phyloP scores from a whole-genome alignment of 2,797 vertebrate genomes.

The Pangasius sanitwongsei region DNA sequence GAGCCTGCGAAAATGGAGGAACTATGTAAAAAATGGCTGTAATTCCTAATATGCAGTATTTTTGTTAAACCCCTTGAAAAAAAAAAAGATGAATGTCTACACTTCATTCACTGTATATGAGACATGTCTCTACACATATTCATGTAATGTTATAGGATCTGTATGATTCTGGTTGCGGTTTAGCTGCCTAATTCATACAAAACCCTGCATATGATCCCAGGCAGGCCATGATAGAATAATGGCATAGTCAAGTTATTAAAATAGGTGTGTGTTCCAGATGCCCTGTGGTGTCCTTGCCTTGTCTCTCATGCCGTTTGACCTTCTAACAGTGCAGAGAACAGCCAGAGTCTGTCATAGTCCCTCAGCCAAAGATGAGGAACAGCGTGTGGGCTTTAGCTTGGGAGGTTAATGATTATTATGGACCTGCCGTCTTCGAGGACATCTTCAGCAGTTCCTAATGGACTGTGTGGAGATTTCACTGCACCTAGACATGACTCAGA shows the following conservation, averaged over 20 bases:
- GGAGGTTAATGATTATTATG: slow-evolving; percentile 53
- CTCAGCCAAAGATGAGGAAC: slow-evolving; percentile 36
- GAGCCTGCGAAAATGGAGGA: not conserved
- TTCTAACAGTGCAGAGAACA: slow-evolving; percentile 38
- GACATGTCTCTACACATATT: not conserved
- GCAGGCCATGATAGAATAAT: slow-evolving; percentile 29
- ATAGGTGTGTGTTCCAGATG: slow-evolving; percentile 46
- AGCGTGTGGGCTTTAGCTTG: slow-evolving; percentile 47
- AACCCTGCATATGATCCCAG: not conserved
- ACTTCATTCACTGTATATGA: not conserved
- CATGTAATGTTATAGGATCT: not conserved
- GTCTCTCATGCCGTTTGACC: slow-evolving; percentile 44
- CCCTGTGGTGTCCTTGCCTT: slow-evolving; percentile 46
- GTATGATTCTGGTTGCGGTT: not conserved
- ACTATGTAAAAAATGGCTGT: not conserved
- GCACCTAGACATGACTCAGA: slow-evolving; percentile 28
- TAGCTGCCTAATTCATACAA: not conserved
- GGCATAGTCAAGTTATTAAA: slow-evolving; percentile 36
- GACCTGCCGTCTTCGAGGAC: slow-evolving; percentile 43
- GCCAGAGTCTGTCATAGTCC: slow-evolving; percentile 38
- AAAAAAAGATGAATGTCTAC: not conserved
- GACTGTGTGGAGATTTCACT: slow-evolving; percentile 1
- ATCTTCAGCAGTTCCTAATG: slow-evolving; percentile 40
- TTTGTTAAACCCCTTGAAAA: not conserved
- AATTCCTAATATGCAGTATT: not conserved